Evolutionary conservation across 2,113 vertebrate genomes (phyloP), one percentile per base, ranked within the genome.

Genomic region (Mus spicilegus): DNA sequence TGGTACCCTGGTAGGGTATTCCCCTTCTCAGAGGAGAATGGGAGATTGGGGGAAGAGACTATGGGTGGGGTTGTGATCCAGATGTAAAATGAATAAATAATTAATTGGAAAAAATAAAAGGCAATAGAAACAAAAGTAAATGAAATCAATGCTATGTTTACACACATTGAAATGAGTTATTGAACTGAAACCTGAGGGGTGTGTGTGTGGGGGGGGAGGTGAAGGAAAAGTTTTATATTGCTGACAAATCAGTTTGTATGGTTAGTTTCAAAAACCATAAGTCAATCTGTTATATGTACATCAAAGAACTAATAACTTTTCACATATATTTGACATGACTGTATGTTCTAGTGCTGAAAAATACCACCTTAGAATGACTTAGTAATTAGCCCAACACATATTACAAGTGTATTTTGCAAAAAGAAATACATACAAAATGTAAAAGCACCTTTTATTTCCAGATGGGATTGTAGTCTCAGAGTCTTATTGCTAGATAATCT

Each of bases 131-230:
- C 11, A 24, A 12, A 82, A 92, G 19, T 65, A 12, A 26, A 46
- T 67, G 7, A 42, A 76, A 63, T 65, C 7, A n/a, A n/a, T 70
- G n/a, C 0, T 26, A 17, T 77, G 7, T 58, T 5, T 76, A 56
- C 13, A 72, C 17, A 51, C 39, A 49, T 24, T 51, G 24, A n/a
- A 39, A 39, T 63, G 1, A 42, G 5, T 58, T n/a, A n/a, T 63
- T 42, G 3, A 24, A 61, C 58, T 63, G 26, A 20, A 63, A 63
- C n/a, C n/a, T 17, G 22, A 63, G n/a, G 0, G 49, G 49, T 49
- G 49, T 49, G 49, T 49, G 5, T 63, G 17, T 4, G 3, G 9
- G 12, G 16, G 3, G 16, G 3, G 5, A 0, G 42, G 24, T 63
- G 19, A 84, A 84, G 13, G 13, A 63, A 63, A 63, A 5, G 3